Evolutionary conservation across 2,888 invertebrate genomes (phyloP).

Genomic region (Clepsis dumicolana): DNA sequence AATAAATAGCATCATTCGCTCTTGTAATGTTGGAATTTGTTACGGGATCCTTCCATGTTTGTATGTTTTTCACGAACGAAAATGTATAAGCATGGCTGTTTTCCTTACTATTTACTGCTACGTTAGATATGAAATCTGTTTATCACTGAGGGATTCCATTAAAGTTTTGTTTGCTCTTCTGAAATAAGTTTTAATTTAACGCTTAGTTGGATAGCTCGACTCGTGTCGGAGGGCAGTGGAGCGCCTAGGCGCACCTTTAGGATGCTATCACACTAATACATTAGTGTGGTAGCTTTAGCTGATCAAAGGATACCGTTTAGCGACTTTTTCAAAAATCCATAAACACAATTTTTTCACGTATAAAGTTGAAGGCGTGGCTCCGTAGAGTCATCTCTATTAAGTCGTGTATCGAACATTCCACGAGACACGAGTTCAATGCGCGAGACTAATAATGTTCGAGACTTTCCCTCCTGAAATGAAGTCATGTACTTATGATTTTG

Average conservation of each 20-base stretch:
- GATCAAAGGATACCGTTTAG: too few species aligned
- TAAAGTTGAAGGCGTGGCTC: too few species aligned
- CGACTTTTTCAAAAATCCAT: too few species aligned
- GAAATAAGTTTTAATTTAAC: not conserved
- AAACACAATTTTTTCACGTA: too few species aligned
- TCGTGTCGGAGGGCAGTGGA: not conserved
- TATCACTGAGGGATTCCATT: not conserved
- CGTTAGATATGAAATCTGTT: not conserved
- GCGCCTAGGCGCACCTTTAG: not conserved
- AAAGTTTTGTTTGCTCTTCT: not conserved
- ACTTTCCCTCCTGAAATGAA: too few species aligned
- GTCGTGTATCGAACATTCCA: too few species aligned
- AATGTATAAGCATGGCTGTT: not conserved
- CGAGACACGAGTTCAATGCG: too few species aligned
- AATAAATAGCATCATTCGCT: constrained; percentile 18
- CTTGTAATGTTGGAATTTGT: constrained; percentile 18
- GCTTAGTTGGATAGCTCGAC: not conserved
- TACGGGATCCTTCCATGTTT: constrained; percentile 2
- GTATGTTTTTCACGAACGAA: constrained; percentile 4
- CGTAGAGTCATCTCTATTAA: too few species aligned
- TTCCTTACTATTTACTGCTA: not conserved
- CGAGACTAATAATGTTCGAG: too few species aligned
- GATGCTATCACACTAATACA: not conserved
- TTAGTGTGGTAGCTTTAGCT: too few species aligned
- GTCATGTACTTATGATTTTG: too few species aligned